Conservation (phyloP, 92 coral and sea anemone species). For the Phymanthus crucifer region DNA sequence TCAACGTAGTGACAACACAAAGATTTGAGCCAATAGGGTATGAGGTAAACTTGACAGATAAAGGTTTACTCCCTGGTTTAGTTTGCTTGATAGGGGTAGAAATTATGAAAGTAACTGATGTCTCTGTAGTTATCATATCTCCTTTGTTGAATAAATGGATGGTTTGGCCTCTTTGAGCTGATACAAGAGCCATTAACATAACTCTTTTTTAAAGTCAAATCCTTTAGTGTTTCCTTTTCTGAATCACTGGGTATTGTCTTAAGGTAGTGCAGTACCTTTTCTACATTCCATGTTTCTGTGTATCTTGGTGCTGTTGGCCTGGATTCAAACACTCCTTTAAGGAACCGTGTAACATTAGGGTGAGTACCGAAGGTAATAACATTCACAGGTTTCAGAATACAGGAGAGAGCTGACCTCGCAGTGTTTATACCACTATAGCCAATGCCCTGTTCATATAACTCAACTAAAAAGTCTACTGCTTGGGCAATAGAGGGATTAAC, state of each 20-base stretch:
- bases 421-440: constrained; percentile 31
- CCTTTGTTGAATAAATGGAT: too few species aligned
- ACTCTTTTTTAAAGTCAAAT: neutral
- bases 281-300: constrained; percentile 47
- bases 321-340: constrained; percentile 32
- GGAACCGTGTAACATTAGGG: constrained; percentile 29
- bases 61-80: too few species aligned
- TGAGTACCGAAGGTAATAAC: constrained; percentile 37
- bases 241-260: constrained; percentile 23
- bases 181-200: neutral
- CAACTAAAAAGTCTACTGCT: constrained; percentile 37
- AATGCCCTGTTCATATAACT: constrained; percentile 18
- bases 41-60: too few species aligned
- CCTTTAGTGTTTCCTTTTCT: neutral
- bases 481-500: constrained; percentile 27
- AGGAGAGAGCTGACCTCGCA: constrained; percentile 24
- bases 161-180: neutral
- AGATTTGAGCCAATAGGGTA: too few species aligned
- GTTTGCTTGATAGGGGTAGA: too few species aligned
- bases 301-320: constrained; percentile 47
- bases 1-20: too few species aligned
- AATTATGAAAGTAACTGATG: too few species aligned
- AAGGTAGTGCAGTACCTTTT: constrained; percentile 40
- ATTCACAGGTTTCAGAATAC: constrained; percentile 18
- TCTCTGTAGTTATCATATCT: too few species aligned